phyloP scores from a whole-genome alignment of 2,113 vertebrate species.

The Podilymbus podiceps region DNA sequence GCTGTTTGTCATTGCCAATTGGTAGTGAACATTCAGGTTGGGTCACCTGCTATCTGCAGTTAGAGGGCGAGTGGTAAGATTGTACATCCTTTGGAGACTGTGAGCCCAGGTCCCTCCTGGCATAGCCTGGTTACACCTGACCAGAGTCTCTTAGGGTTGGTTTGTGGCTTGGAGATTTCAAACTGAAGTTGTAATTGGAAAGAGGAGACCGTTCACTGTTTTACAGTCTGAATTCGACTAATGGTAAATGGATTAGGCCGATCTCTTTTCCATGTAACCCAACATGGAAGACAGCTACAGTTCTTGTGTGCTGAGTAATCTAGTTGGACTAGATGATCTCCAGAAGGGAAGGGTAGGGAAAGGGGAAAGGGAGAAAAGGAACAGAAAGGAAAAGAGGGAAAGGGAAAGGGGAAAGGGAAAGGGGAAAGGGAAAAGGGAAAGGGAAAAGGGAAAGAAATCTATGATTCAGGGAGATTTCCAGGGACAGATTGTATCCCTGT shows the following conservation, averaged over 20 bases:
- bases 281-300: neutral
- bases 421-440: neutral
- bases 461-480: neutral
- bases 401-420: neutral
- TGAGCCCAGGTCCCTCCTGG: neutral
- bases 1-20: neutral
- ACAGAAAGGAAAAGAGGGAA: neutral
- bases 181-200: neutral
- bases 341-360: neutral
- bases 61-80: neutral
- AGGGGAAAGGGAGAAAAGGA: neutral
- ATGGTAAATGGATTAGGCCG: neutral
- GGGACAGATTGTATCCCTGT: neutral
- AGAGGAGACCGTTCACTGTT: neutral
- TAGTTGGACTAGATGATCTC: neutral
- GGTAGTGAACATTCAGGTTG: neutral
- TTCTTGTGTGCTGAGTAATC: neutral
- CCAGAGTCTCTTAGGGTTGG: neutral
- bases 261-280: neutral
- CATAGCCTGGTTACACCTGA: neutral
- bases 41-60: neutral
- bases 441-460: neutral
- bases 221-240: fast-evolving
- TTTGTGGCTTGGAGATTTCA: neutral
- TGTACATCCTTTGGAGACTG: neutral